A percentile compares a stretch with the other conserved stretches of the same genome.
Conservation (phyloP, 2,888 invertebrate genomes). For the Drosophila fungiperda region DNA sequence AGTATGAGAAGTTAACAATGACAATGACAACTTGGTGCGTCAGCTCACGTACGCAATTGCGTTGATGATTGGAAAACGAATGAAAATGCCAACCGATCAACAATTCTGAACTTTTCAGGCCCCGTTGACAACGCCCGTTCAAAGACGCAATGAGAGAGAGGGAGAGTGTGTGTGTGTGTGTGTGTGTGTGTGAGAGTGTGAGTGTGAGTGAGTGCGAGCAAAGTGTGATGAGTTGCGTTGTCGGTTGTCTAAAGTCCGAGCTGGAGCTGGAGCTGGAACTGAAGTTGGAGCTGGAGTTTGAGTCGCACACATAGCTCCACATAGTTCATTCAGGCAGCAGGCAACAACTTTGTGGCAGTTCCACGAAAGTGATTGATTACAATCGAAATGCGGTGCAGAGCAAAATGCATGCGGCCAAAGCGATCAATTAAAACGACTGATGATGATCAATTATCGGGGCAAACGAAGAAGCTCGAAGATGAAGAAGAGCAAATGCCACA, state of each 20-base stretch:
- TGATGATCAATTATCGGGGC: conserved; percentile 76
- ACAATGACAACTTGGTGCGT: conserved; percentile 52
- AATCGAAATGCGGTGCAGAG: conserved; percentile 63
- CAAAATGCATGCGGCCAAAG: conserved; percentile 56
- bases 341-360: conserved; percentile 45
- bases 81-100: conserved; percentile 51
- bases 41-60: conserved; percentile 77
- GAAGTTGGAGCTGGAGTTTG: not conserved
- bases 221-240: conserved; percentile 12
- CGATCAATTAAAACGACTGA: conserved; percentile 81
- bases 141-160: not conserved
- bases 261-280: not conserved
- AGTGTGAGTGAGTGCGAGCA: not conserved
- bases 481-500: conserved; percentile 21
- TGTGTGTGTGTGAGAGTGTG: not conserved
- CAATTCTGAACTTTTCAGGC: conserved; percentile 33
- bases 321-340: conserved; percentile 57
- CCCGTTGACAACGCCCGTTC: conserved; percentile 65
- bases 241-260: not conserved
- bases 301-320: conserved; percentile 48
- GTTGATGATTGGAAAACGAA: conserved; percentile 72
- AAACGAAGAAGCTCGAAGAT: conserved; percentile 39
- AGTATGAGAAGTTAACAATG: conserved; percentile 33
- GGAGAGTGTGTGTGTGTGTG: not conserved
- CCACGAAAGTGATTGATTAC: conserved; percentile 82